Conservation (phyloP, 2,113 vertebrate genomes). For the Caloenas nicobarica region DNA sequence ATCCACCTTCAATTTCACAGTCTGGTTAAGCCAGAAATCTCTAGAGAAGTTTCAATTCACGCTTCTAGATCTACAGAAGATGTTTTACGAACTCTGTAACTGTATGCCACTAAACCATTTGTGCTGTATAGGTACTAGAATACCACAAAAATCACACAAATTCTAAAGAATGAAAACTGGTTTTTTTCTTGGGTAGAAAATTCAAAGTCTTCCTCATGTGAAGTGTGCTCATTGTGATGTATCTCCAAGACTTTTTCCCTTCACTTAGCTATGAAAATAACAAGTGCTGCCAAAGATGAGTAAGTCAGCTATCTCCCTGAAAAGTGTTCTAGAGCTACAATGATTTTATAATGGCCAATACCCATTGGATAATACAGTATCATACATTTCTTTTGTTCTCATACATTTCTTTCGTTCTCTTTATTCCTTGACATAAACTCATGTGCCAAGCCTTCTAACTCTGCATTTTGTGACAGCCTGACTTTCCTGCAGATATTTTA, state of each 20-base stretch:
- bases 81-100: neutral
- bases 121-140: neutral
- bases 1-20: neutral
- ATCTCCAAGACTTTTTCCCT: neutral
- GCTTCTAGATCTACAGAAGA: neutral
- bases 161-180: neutral
- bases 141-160: neutral
- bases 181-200: neutral
- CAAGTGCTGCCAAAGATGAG: neutral
- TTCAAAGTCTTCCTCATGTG: neutral
- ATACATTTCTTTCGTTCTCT: neutral
- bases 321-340: neutral
- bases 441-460: rapidly evolving
- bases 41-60: neutral
- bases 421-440: neutral
- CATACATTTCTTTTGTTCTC: neutral
- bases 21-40: neutral
- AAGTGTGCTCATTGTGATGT: neutral
- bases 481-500: neutral
- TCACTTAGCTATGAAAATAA: neutral
- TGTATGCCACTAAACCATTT: neutral
- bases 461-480: neutral
- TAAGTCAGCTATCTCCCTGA: neutral
- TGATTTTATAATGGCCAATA: neutral
- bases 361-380: neutral